Base-by-base conservation (phyloP, 2,113 vertebrate species). In the Cephalophus harveyi region DNA sequence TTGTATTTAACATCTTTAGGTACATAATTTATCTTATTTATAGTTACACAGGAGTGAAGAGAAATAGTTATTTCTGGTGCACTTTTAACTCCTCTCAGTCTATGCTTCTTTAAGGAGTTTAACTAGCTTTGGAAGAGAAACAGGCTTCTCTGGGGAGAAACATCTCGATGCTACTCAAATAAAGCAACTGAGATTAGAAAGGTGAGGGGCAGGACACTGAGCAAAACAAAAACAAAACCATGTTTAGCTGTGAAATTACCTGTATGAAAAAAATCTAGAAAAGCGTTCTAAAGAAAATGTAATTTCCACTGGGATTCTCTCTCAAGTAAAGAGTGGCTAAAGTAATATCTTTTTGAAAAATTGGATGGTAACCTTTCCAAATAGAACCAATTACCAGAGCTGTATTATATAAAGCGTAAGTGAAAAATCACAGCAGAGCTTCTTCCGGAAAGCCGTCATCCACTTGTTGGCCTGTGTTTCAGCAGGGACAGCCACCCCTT, bases 261-360 rank as follows among this genome's bases (percentile, higher is more conserved):
- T 89, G 46, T 13, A 11, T 96, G 60, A 87, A 96, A 88, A 97
- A 95, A 93, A 60, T 33, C 91, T 78, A 78, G 28, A 89, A 93
- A 97, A 62, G 17, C 16, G 27, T 71, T 48, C 95, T 64, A 89
- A 95, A 96, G 78, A 76, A 93, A 96, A 96, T 74, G 48, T 91
- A 91, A 89, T 95, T 97, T 97, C 87, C 52, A 57, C 74, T 92
- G 89, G n/a, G 74, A 89, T 98, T 76, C 60, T 64, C 91, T 96
- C 82, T 95, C 54, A 95, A 91, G 79, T 64, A 92, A 95, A 96
- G 89, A 84, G 82, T 89, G 64, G 64, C 71, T 88, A 62, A 91
- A 89, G 91, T 81, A 90, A 30, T 91, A 82, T 74, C 67, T 87
- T 92, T 40, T 9, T 92, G 43, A 87, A 94, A 82, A 85, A 83